Percentiles rank a stretch among this genome's conserved stretches.
phyloP scores from a whole-genome alignment of 1,140 invertebrate genomes.

The Ceratosolen solmsi region DNA sequence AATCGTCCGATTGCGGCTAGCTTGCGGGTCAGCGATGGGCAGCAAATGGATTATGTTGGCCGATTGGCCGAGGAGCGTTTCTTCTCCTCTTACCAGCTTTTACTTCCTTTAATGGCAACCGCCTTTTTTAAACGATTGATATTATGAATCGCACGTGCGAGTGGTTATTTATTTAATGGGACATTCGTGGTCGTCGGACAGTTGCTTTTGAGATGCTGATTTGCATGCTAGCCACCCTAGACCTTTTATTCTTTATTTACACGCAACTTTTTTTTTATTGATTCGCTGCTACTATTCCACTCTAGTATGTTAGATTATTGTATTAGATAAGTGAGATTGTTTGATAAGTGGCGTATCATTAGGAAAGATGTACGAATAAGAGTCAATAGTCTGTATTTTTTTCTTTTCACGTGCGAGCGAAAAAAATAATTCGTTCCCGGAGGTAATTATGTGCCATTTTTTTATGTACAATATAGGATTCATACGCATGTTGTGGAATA shows the following conservation, averaged over 20 bases:
- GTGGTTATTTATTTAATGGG: not conserved
- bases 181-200: not conserved
- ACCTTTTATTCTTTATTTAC: not conserved
- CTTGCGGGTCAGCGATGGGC: not conserved
- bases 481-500: not conserved
- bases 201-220: not conserved
- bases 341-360: not conserved
- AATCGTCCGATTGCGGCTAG: not conserved
- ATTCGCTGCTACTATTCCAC: not conserved
- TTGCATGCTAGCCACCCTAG: not conserved
- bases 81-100: not conserved
- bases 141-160: not conserved
- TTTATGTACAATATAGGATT: slow-evolving; percentile 9
- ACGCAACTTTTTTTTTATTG: slow-evolving; percentile 3
- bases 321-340: not conserved
- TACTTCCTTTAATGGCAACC: not conserved
- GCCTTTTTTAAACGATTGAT: not conserved
- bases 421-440: slow-evolving; percentile 30
- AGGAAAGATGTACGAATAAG: not conserved
- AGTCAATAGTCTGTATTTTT: not conserved
- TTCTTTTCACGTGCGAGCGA: slow-evolving; percentile 5
- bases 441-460: slow-evolving; percentile 18
- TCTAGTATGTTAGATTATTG: not conserved
- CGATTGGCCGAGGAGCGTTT: not conserved
- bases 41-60: not conserved